Base-by-base conservation (phyloP, 2,888 invertebrate genomes). In the Phaedon cochleariae region DNA sequence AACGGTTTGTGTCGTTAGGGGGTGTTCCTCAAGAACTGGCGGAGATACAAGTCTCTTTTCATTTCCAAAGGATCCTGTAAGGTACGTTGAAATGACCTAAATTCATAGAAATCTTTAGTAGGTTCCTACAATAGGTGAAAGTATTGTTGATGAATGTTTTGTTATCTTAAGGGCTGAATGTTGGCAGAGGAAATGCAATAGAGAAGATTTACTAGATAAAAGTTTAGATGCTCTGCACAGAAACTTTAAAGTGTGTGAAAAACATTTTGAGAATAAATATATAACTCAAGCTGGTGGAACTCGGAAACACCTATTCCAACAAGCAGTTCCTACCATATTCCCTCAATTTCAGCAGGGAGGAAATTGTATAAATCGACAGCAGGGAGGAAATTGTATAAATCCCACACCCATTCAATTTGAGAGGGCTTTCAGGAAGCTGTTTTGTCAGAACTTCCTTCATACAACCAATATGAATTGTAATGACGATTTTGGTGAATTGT, bases 341-440 rank as follows among this genome's bases (percentile, higher is more conserved):
- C 52, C 60, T 21, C 15, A 41, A 68, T 63, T 76, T 76, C 68
- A 72, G 70, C 1, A 54, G n/a, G n/a, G n/a, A n/a, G n/a, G n/a
- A n/a, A n/a, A n/a, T n/a, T n/a, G n/a, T n/a, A n/a, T 59, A 37
- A 59, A 71, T 31, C 57, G 73, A 21, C 69, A 70, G 59, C 65
- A 73, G 61, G 61, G 66, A 20, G 72, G 59, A 3, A 59, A 59
- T 21, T 34, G 31, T 15, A 29, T 59, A 22, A 59, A 59, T 26
- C 49, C 59, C 6, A 49, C 59, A 17, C 59, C 59, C 1, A 22
- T 59, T 3, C 59, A 59, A 37, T 59, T 59, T 46, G 26, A 48
- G 31, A 45, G 49, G 34, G 48, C 49, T 18, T 59, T 49, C 31
- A 48, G 48, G 31, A 49, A 59, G 18, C 20, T 59, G 2, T 59